Evolutionary conservation across 2,888 invertebrate species (phyloP).

Genomic region (Limenitis camilla): DNA sequence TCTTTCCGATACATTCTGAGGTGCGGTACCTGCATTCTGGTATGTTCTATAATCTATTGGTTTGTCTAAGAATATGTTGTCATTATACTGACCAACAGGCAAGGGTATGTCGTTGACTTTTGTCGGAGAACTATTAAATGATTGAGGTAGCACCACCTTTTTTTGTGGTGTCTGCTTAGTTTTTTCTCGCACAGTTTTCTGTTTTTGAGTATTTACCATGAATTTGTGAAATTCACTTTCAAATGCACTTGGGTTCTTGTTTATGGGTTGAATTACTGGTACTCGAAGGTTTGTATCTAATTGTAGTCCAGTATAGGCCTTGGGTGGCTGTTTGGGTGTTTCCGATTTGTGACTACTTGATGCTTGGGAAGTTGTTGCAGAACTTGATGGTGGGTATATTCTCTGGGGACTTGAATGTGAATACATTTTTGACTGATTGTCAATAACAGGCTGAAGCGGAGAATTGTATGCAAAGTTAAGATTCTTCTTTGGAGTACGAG

Average conservation of each 20-base stretch:
- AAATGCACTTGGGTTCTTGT: conserved; percentile 61
- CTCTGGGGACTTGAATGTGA: conserved; percentile 7
- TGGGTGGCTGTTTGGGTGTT: conserved; percentile 18
- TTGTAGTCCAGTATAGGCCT: conserved; percentile 28
- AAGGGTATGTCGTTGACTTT: conserved; percentile 34
- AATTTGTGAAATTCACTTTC: conserved; percentile 62
- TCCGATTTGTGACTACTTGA: conserved; percentile 10
- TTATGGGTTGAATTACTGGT: conserved; percentile 45
- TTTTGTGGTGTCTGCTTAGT: conserved; percentile 21
- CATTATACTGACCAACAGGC: conserved; percentile 62
- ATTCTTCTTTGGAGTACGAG: conserved; percentile 47
- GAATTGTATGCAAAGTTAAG: conserved; percentile 38
- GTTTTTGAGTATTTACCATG: conserved; percentile 33
- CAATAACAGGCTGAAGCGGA: conserved; percentile 46
- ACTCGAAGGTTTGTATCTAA: conserved; percentile 36
- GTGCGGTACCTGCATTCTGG: background rate
- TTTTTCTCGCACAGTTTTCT: conserved; percentile 11
- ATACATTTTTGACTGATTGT: conserved; percentile 31
- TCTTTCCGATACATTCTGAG: conserved; percentile 21
- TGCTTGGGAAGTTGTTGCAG: conserved; percentile 1
- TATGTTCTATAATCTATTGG: conserved; percentile 50
- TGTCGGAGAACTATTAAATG: conserved; percentile 11
- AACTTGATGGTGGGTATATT: background rate
- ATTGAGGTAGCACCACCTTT: conserved; percentile 26
- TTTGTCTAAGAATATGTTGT: conserved; percentile 51